Evolutionary conservation across 2,113 vertebrate genomes (phyloP), one percentile per base, ranked within the genome.

Genomic region (Rhipidura dahli): DNA sequence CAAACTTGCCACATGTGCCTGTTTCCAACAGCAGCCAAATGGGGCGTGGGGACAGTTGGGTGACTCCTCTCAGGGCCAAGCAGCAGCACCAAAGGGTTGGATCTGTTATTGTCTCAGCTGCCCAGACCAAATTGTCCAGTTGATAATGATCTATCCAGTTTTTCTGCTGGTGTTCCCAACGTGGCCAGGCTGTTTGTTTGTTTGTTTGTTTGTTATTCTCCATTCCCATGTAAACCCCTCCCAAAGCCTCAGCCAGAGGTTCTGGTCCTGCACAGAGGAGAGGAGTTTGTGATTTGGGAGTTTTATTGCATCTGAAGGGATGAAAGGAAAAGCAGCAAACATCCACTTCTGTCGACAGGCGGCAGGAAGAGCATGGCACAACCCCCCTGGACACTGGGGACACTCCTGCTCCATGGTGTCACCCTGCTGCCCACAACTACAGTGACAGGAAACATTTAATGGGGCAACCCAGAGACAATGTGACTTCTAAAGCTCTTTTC

Each of bases 381-480:
- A 61, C 24, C 4, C 18, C 45, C 61, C 7, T 0, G 1, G 12
- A 8, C 0, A 0, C 2, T 8, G 28, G 71, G 53, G 59, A 61
- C 47, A 40, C 26, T 57, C 49, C 49, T 40, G 40, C 7, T 83
- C 56, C 82, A 21, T 4, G 0, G 6, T 30, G 33, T 28, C 53
- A 26, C 61, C 86, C 78, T 54, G 65, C 37, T 93, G 57, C 44
- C 47, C 26, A 9, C 10, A 70, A 10, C 35, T 33, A 6, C 5
- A 33, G 31, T 54, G 23, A 31, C 56, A 45, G 21, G 4, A 77
- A 81, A 9, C 21, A 30, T 24, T 53, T 33, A 39, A 35, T 31
- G 35, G 15, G 47, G 44, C 19, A 83, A 30, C 40, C 49, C 44
- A 57, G 71, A 84, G 28, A 33, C 13, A 76, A 50, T 7, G 22